Percentiles rank a stretch among this genome's conserved stretches.
phyloP scores from a whole-genome alignment of 2,113 vertebrate genomes.

The Cavia aperea region DNA sequence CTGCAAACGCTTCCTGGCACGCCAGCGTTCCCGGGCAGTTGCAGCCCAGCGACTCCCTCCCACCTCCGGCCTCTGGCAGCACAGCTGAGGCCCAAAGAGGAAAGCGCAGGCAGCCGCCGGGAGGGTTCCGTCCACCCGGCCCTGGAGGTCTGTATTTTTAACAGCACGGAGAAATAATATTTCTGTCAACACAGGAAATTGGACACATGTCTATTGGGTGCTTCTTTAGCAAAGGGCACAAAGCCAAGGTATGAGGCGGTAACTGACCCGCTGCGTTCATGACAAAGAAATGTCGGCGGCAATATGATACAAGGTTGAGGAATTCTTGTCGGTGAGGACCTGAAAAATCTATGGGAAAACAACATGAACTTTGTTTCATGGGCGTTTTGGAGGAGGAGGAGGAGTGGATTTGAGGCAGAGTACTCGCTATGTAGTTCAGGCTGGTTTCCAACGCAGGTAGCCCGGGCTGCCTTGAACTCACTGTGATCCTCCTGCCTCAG shows the following conservation, averaged over 20 bases:
- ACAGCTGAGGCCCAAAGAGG: slow-evolving; percentile 64
- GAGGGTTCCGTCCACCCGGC: slow-evolving; percentile 39
- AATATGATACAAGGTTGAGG: not conserved
- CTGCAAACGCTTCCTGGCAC: slow-evolving; percentile 42
- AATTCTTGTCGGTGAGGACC: not conserved
- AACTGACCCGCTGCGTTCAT: not conserved
- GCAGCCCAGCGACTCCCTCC: not conserved
- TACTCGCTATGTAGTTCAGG: not conserved
- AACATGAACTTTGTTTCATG: not conserved
- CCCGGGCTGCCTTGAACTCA: not conserved
- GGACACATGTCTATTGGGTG: not conserved
- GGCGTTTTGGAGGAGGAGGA: not conserved
- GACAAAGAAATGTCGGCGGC: not conserved
- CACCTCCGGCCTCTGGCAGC: slow-evolving; percentile 32
- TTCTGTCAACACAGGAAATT: slow-evolving; percentile 45
- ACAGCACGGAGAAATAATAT: slow-evolving; percentile 30
- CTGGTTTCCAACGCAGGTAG: not conserved
- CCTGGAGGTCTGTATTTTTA: slow-evolving; percentile 49
- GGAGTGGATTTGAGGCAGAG: not conserved
- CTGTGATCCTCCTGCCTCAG: not conserved
- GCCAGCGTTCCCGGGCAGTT: slow-evolving; percentile 38
- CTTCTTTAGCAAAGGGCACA: not conserved
- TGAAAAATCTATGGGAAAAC: not conserved
- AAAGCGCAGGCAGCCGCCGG: slow-evolving; percentile 11
- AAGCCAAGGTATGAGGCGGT: not conserved